phyloP scores from a whole-genome alignment of 1,140 invertebrate species.

The Eumaeus atala region DNA sequence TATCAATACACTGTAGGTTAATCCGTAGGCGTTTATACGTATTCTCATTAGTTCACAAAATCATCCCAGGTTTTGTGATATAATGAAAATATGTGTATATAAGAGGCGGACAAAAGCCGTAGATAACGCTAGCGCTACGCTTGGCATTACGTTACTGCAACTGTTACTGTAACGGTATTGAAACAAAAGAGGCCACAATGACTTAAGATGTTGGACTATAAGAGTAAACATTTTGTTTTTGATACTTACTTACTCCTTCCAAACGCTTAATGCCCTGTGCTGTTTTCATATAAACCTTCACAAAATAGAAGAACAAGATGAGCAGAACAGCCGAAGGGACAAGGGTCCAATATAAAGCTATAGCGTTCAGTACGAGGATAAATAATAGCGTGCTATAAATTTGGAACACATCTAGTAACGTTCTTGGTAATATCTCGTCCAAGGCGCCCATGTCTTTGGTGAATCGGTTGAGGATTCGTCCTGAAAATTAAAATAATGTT shows the following conservation, averaged over 20 bases:
- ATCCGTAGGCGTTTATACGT: no score
- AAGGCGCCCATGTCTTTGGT: conserved; percentile 85
- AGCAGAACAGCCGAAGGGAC: conserved; percentile 80
- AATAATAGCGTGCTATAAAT: conserved; percentile 76
- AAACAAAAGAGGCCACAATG: no score
- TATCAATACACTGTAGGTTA: no score
- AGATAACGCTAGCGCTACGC: no score
- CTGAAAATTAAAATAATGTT: conserved; percentile 37
- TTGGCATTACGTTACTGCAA: no score
- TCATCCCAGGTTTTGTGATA: neutral
- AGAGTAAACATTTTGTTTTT: no score
- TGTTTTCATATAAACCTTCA: conserved; percentile 85
- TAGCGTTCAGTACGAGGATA: conserved; percentile 79
- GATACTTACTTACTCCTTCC: conserved; percentile 83
- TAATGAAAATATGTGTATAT: neutral
- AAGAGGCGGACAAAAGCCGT: no score
- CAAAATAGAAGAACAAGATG: conserved; percentile 80
- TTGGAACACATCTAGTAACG: conserved; percentile 85
- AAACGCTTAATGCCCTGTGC: conserved; percentile 89
- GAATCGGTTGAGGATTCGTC: conserved; percentile 83
- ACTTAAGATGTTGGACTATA: no score
- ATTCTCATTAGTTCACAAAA: no score
- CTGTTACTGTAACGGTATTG: no score
- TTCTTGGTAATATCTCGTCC: conserved; percentile 89
- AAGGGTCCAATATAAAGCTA: conserved; percentile 84